Evolutionary conservation across 2,797 vertebrate species (phyloP).

Genomic region (Cyclopterus lumpus): DNA sequence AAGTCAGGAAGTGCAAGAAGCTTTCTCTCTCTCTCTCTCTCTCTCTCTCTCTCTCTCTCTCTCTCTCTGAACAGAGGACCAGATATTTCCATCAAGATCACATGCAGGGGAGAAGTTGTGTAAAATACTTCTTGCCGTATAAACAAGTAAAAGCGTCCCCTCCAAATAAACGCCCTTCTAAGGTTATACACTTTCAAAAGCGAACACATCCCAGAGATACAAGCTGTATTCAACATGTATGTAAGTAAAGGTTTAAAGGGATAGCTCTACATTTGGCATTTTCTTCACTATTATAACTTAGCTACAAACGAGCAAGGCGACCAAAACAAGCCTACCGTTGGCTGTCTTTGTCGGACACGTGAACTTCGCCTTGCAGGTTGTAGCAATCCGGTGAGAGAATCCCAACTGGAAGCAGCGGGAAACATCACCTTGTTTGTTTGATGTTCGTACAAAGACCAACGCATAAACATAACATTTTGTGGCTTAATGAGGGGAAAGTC

Average conservation of each 20-base stretch:
- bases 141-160: conserved; percentile 38
- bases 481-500: neutral
- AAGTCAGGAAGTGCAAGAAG: conserved; percentile 77
- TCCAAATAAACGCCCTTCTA: conserved; percentile 27
- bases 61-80: conserved; percentile 53
- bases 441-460: neutral
- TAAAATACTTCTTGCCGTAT: conserved; percentile 46
- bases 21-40: neutral
- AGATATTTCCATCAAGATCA: conserved; percentile 76
- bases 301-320: too few species aligned
- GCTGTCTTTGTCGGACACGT: neutral
- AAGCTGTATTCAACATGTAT: neutral
- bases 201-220: conserved; percentile 2
- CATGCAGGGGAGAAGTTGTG: conserved; percentile 54
- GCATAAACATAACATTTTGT: neutral
- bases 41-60: neutral
- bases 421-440: too few species aligned
- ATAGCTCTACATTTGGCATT: neutral
- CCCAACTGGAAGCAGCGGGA: neutral
- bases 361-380: neutral
- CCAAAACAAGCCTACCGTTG: neutral
- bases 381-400: neutral
- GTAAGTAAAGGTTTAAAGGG: neutral
- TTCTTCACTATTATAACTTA: too few species aligned
- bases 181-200: conserved; percentile 48